phyloP scores from a whole-genome alignment of 2,113 vertebrate species.

The Pseudopodoces humilis region DNA sequence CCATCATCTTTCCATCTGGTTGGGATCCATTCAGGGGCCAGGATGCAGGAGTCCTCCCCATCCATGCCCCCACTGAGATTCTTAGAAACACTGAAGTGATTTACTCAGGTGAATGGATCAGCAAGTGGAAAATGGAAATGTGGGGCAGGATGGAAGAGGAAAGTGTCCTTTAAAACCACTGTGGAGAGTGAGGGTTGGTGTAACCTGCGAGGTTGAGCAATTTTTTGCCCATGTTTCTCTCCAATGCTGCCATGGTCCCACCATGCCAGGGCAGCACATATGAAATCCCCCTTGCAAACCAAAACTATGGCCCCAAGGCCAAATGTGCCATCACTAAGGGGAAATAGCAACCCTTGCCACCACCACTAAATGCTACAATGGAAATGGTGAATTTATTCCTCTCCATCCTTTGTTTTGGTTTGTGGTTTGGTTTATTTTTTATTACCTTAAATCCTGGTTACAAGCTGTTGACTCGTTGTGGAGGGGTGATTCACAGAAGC shows the following conservation, averaged over 20 bases:
- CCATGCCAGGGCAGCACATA: not conserved
- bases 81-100: not conserved
- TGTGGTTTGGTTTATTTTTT: not conserved
- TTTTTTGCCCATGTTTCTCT: not conserved
- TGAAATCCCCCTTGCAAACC: not conserved
- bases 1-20: constrained; percentile 28
- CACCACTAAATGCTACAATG: constrained; percentile 16
- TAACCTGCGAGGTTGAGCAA: fast-evolving
- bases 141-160: constrained; percentile 31
- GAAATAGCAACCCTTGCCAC: constrained; percentile 49
- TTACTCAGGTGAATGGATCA: constrained; percentile 70
- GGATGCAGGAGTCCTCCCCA: not conserved
- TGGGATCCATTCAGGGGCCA: constrained; percentile 4
- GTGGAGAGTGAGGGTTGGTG: not conserved
- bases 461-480: constrained; percentile 68
- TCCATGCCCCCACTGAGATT: not conserved
- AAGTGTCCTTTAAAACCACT: not conserved
- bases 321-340: not conserved
- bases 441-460: constrained; percentile 61
- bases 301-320: not conserved
- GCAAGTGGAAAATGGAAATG: not conserved
- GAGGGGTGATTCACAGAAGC: constrained; percentile 65
- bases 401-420: constrained; percentile 39
- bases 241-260: not conserved
- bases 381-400: constrained; percentile 67